Percentiles rank a stretch among this genome's conserved stretches.
phyloP scores from a whole-genome alignment of 2,888 invertebrate genomes.

The Lasioglossum lativentre region DNA sequence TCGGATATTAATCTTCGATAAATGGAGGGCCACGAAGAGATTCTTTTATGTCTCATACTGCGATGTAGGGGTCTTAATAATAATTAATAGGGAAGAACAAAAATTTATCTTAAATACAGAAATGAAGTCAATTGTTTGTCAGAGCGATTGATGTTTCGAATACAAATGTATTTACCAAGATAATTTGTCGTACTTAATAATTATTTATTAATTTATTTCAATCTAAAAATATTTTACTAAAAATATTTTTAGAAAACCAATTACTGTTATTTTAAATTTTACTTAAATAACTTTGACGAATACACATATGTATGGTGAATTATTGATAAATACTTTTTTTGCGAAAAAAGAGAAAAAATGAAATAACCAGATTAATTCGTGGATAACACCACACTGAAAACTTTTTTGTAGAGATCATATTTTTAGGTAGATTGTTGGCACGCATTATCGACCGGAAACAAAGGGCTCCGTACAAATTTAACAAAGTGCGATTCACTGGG shows the following conservation, averaged over 20 bases:
- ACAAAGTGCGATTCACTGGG: conserved; percentile 45
- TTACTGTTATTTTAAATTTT: no score
- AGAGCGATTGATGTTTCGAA: no score
- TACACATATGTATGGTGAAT: background rate
- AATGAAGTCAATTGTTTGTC: no score
- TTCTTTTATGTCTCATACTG: no score
- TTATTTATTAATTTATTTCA: background rate
- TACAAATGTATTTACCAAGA: no score
- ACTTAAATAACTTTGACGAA: background rate
- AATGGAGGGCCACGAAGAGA: no score
- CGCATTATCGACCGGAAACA: conserved; percentile 31
- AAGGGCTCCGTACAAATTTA: conserved; percentile 42
- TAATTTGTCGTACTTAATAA: background rate
- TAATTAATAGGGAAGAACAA: background rate
- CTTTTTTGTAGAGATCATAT: conserved; percentile 35
- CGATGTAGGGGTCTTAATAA: no score
- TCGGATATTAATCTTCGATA: no score
- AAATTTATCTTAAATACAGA: background rate
- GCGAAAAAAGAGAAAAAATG: background rate
- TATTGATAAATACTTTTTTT: background rate
- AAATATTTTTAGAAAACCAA: no score
- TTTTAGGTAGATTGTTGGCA: conserved; percentile 10
- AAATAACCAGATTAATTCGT: background rate
- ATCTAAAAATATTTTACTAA: no score
- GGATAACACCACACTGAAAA: background rate